Evolutionary conservation across 2,797 vertebrate genomes (phyloP).

Genomic region (Crenuchus spilurus): DNA sequence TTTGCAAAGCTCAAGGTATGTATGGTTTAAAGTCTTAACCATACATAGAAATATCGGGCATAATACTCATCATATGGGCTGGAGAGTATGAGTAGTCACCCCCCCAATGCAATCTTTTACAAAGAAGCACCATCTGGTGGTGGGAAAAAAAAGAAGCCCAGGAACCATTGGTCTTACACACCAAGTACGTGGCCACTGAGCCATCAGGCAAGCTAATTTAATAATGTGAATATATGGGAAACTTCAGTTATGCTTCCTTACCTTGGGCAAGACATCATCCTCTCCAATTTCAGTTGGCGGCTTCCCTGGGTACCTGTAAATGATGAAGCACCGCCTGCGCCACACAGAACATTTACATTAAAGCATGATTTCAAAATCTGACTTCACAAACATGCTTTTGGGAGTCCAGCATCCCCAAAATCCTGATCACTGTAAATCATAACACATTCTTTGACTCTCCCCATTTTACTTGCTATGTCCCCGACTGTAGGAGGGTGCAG

Average conservation of each 20-base stretch:
- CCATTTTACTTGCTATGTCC: too few species aligned
- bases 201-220: not conserved
- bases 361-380: not conserved
- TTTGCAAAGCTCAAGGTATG: too few species aligned
- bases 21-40: too few species aligned
- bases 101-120: not conserved
- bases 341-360: not conserved
- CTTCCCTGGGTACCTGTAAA: slow-evolving; percentile 92
- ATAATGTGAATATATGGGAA: slow-evolving; percentile 18
- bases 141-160: not conserved
- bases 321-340: slow-evolving; percentile 85
- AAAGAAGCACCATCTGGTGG: slow-evolving; percentile 20
- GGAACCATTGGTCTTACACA: not conserved
- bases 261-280: slow-evolving; percentile 85
- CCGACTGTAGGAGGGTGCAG: too few species aligned
- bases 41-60: too few species aligned
- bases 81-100: too few species aligned
- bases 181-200: not conserved
- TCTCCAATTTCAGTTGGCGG: slow-evolving; percentile 83
- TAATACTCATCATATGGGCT: too few species aligned
- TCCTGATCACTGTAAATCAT: too few species aligned
- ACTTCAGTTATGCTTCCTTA: slow-evolving; percentile 59
- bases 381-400: too few species aligned
- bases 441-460: too few species aligned
- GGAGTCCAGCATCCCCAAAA: too few species aligned